phyloP scores from a whole-genome alignment of 1,140 invertebrate species.

The Polypedilum pembai region DNA sequence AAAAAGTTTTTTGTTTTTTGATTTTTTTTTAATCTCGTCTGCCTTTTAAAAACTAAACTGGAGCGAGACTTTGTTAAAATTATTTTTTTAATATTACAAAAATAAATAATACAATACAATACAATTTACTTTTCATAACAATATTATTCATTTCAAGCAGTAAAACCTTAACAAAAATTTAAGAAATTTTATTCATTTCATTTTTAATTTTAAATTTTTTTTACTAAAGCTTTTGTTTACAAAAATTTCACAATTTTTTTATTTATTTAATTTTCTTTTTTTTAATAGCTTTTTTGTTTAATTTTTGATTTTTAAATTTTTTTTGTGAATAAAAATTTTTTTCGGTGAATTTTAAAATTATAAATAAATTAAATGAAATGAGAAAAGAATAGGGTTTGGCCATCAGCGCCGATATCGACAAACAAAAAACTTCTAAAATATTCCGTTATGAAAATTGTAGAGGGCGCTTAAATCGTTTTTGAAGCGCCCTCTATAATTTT shows the following conservation, averaged over 20 bases:
- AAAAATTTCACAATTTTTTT: not conserved
- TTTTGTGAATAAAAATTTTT: not conserved
- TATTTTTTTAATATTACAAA: not conserved
- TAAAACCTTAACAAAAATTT: constrained; percentile 23
- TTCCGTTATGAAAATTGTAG: too few relatives aligned
- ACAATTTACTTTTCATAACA: not conserved
- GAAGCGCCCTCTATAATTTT: too few relatives aligned
- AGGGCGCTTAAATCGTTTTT: too few relatives aligned
- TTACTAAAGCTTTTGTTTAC: not conserved
- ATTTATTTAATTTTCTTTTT: not conserved
- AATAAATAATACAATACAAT: constrained; percentile 6
- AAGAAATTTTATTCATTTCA: constrained; percentile 8
- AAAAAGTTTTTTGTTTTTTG: not conserved
- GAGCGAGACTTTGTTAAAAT: too few relatives aligned
- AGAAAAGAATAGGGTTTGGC: too few relatives aligned
- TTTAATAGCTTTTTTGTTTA: not conserved
- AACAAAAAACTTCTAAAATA: too few relatives aligned
- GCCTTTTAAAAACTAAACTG: too few relatives aligned
- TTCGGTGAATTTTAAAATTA: too few relatives aligned
- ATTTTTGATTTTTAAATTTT: constrained; percentile 1
- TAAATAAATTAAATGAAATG: too few relatives aligned
- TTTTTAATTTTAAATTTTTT: constrained; percentile 6
- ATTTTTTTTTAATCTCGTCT: too few relatives aligned
- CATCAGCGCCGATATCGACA: too few relatives aligned
- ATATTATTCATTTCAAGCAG: constrained; percentile 20